Conservation (phyloP, 1,140 invertebrate genomes). For the Heliconius nattereri region DNA sequence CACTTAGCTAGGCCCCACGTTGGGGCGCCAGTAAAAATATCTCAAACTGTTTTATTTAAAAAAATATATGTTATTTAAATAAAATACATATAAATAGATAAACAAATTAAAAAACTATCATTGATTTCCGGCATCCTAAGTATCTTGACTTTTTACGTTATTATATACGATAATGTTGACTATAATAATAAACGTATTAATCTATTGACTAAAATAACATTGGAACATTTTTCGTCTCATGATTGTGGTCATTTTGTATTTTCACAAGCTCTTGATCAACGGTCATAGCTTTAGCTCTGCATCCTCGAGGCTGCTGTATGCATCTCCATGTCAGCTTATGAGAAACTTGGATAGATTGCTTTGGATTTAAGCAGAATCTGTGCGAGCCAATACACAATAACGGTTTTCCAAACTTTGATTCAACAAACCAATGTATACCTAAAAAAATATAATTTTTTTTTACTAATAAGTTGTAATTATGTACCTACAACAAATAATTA, state of each 20-base stretch:
- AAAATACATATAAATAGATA: too few species aligned
- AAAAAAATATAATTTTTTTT: background rate
- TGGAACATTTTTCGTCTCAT: conserved; percentile 7
- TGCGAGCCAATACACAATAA: conserved; percentile 43
- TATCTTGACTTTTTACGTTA: background rate
- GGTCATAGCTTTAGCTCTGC: conserved; percentile 37
- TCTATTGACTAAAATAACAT: background rate
- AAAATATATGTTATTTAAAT: too few species aligned
- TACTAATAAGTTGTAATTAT: background rate
- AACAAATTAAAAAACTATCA: background rate
- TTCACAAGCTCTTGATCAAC: conserved; percentile 32
- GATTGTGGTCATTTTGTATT: conserved; percentile 33
- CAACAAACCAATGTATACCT: conserved; percentile 1
- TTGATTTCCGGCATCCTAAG: background rate
- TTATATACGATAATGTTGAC: background rate
- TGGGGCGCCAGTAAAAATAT: too few species aligned
- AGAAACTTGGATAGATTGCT: background rate
- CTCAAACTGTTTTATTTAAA: too few species aligned
- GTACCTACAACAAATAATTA: background rate
- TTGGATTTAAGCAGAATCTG: conserved; percentile 40
- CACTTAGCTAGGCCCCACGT: too few species aligned
- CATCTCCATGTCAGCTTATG: conserved; percentile 32
- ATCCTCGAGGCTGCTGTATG: conserved; percentile 35
- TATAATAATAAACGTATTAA: background rate
- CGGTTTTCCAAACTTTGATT: conserved; percentile 16